Percentiles rank a stretch among this genome's conserved stretches.
Conservation (phyloP, 2,113 vertebrate species). For the Suncus etruscus region DNA sequence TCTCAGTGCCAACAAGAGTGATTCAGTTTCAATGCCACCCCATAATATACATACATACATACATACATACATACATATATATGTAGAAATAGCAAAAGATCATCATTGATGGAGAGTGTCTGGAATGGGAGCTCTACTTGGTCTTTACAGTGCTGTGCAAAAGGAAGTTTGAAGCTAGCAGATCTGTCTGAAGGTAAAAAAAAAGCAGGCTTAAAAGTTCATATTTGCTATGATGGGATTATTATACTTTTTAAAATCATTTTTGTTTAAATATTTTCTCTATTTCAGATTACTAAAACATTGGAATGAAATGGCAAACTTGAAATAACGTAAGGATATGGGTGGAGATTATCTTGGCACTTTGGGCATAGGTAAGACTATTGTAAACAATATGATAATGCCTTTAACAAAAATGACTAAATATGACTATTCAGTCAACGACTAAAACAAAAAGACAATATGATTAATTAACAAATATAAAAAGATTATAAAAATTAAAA, state of each 20-base stretch:
- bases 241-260: neutral
- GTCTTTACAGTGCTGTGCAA: neutral
- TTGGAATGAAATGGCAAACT: too few relatives aligned
- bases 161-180: neutral
- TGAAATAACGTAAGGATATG: too few relatives aligned
- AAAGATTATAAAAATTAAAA: neutral
- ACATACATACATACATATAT: fast-evolving
- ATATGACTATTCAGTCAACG: too few relatives aligned
- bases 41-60: too few relatives aligned
- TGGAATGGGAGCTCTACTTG: neutral
- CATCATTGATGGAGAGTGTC: neutral
- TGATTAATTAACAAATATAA: too few relatives aligned
- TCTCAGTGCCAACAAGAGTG: too few relatives aligned
- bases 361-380: too few relatives aligned
- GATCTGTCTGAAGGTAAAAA: neutral
- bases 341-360: too few relatives aligned
- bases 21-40: too few relatives aligned
- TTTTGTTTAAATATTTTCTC: neutral
- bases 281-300: neutral
- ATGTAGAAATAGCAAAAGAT: neutral
- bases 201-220: neutral
- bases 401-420: too few relatives aligned
- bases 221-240: neutral
- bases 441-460: too few relatives aligned
- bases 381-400: too few relatives aligned